Evolutionary conservation across 1,140 invertebrate species (phyloP).

Genomic region (Antheraea pernyi): DNA sequence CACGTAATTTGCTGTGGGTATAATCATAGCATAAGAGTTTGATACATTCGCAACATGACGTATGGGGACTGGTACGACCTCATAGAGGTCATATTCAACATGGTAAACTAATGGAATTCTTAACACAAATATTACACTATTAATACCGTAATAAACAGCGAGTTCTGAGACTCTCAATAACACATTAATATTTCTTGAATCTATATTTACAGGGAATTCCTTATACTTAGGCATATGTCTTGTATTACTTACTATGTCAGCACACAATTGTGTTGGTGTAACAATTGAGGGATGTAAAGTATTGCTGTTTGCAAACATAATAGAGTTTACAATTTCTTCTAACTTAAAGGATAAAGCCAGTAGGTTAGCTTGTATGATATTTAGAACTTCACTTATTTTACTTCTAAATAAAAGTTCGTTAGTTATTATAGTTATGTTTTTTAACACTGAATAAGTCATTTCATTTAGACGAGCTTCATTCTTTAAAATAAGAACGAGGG

Average conservation of each 20-base stretch:
- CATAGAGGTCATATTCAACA: conserved; percentile 16
- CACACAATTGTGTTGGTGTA: conserved; percentile 20
- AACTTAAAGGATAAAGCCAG: conserved; percentile 30
- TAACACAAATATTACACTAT: conserved; percentile 18
- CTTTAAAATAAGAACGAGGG: too few relatives aligned
- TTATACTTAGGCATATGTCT: conserved; percentile 19
- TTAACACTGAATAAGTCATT: conserved; percentile 13
- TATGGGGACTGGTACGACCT: conserved; percentile 20
- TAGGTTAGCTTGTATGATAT: conserved; percentile 21
- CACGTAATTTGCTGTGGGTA: conserved; percentile 12
- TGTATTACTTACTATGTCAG: conserved; percentile 25
- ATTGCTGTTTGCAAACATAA: conserved; percentile 22
- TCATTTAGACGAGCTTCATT: too few relatives aligned
- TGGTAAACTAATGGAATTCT: conserved; percentile 21
- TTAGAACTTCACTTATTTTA: conserved; percentile 18
- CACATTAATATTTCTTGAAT: conserved; percentile 18
- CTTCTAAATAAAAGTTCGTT: conserved; percentile 12
- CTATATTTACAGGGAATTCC: conserved; percentile 28
- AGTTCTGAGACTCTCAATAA: conserved; percentile 11
- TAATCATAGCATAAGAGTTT: conserved; percentile 15
- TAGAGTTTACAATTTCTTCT: conserved; percentile 25
- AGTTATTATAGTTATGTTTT: conserved; percentile 18
- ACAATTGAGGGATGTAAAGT: conserved; percentile 24
- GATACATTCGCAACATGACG: conserved; percentile 9
- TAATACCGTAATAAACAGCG: conserved; percentile 1